phyloP scores from a whole-genome alignment of 2,888 invertebrate species.

The Andrena flavipes region DNA sequence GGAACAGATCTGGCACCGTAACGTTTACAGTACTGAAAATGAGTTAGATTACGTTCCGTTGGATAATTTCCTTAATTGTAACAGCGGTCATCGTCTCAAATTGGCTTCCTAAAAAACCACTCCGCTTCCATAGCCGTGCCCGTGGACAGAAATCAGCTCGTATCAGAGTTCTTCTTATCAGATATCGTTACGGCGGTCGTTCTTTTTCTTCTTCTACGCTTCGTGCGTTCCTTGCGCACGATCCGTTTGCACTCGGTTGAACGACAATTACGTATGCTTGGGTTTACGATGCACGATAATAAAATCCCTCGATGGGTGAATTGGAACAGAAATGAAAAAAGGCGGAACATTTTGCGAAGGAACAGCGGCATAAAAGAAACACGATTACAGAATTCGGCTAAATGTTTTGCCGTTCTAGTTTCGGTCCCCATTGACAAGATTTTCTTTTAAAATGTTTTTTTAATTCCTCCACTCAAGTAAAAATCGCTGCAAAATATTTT shows the following conservation, averaged over 20 bases:
- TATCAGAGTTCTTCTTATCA: conserved; percentile 39
- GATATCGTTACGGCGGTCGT: conserved; percentile 33
- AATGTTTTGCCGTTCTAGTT: background rate
- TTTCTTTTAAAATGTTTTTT: background rate
- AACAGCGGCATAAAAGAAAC: background rate
- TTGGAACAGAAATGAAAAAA: background rate
- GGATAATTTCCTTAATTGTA: background rate
- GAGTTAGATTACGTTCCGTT: background rate
- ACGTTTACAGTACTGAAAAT: background rate
- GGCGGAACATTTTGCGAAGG: background rate
- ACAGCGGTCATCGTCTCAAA: background rate
- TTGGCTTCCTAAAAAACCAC: background rate
- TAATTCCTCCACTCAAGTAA: background rate
- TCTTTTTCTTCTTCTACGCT: background rate
- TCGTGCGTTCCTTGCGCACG: conserved; percentile 3
- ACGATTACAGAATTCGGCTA: background rate
- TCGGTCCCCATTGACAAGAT: background rate
- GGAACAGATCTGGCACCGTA: background rate
- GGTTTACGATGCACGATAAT: conserved; percentile 1
- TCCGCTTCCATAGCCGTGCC: background rate
- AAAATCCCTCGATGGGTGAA: conserved; percentile 30
- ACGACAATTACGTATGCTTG: background rate
- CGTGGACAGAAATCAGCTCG: conserved; percentile 13
- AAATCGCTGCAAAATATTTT: too few species aligned
- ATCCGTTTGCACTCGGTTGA: background rate